These are phyloP conservation scores for Trachelipus rathkii DNA, from an alignment of 1,140 invertebrate species.

Conservation along the genomic window DNA sequence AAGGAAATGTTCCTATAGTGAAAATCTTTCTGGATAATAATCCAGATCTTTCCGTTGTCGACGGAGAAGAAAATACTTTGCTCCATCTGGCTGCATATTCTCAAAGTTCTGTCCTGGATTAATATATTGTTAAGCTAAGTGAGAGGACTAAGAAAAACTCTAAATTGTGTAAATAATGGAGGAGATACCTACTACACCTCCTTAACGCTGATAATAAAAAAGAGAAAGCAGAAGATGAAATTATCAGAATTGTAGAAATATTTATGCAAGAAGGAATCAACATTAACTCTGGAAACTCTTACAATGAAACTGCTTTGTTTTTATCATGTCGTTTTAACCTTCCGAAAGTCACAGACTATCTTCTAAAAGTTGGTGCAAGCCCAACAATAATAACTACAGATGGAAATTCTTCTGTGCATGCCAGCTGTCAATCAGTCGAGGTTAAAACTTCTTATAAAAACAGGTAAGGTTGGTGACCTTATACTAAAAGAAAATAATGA, in stretches of 20 bases:
- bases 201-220: neutral
- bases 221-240: neutral
- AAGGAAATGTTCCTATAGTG: neutral
- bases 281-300: constrained; percentile 28
- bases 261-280: constrained; percentile 10
- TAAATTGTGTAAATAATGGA: neutral
- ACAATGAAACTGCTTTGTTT: constrained; percentile 29
- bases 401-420: constrained; percentile 32
- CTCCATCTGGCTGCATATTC: neutral
- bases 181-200: neutral
- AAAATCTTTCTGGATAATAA: neutral
- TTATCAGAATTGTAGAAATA: neutral
- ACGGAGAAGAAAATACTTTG: neutral
- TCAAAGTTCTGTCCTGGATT: neutral
- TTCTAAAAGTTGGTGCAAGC: constrained; percentile 26
- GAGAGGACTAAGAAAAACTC: neutral
- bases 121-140: neutral
- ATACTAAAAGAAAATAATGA: constrained; percentile 25
- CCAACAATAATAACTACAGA: constrained; percentile 24
- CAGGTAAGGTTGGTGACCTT: constrained; percentile 10
- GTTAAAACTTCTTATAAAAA: constrained; percentile 29
- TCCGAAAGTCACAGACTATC: constrained; percentile 24
- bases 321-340: constrained; percentile 25
- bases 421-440: constrained; percentile 24
- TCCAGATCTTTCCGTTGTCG: neutral